phyloP scores from a whole-genome alignment of 2,113 vertebrate species.

The Paradisaea rubra region DNA sequence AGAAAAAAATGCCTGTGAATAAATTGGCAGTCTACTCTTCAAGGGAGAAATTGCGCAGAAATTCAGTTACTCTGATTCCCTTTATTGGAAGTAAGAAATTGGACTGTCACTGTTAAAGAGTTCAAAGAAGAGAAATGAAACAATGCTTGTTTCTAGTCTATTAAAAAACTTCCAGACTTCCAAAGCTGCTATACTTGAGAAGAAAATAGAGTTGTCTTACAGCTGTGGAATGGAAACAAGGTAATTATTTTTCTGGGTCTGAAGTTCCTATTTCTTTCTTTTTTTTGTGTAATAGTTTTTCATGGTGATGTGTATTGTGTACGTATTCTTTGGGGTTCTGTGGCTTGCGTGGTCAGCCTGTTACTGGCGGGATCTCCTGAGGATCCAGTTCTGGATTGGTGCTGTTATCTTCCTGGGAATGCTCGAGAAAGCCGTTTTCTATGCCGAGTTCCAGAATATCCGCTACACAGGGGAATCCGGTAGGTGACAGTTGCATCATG shows the following conservation, averaged over 20 bases:
- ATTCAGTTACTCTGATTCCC: neutral
- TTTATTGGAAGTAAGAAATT: neutral
- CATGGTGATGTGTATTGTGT: slow-evolving; percentile 95
- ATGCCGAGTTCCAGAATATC: slow-evolving; percentile 93
- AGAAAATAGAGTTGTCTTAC: neutral
- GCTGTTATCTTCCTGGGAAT: slow-evolving; percentile 93
- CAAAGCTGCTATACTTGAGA: neutral
- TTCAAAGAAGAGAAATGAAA: neutral
- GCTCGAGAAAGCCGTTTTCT: slow-evolving; percentile 95
- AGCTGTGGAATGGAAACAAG: neutral
- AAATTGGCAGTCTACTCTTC: neutral
- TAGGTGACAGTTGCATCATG: slow-evolving; percentile 34
- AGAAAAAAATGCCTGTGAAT: neutral
- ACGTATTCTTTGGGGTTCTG: slow-evolving; percentile 87
- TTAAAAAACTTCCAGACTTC: neutral
- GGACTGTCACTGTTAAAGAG: neutral
- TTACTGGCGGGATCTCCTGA: slow-evolving; percentile 89
- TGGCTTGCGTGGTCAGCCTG: slow-evolving; percentile 93
- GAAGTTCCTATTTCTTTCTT: slow-evolving; percentile 15
- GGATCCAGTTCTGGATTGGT: slow-evolving; percentile 96
- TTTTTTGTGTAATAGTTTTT: slow-evolving; percentile 80
- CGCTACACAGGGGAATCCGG: slow-evolving; percentile 88
- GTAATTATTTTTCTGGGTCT: neutral
- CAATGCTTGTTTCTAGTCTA: neutral
- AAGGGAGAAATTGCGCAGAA: neutral